Evolutionary conservation across 2,797 vertebrate genomes (phyloP), one percentile per base, ranked within the genome.

Genomic region (Crocidura indochinensis): DNA sequence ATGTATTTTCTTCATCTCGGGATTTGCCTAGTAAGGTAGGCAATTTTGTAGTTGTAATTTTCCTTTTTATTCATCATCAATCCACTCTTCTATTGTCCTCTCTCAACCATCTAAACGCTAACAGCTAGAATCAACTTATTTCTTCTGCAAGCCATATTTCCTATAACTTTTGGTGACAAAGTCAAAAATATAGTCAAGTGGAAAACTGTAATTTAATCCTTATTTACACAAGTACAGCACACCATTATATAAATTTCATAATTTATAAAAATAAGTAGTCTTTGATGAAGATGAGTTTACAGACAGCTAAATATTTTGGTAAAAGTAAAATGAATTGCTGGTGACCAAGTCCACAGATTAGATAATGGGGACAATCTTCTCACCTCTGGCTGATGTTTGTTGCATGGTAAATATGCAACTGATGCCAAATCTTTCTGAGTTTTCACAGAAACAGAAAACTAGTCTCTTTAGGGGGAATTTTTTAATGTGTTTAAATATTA

Each of bases 141-240:
- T 90, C 22, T 84, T 73, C 2, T 17, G 12, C 20, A 85, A 82
- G 22, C 77, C 19, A 6, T 71, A 49, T 56, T 85, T 88, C 79
- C 49, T 24, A 15, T 29, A 82, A 72, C 83, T 78, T 68, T 51
- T 60, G 47, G 19, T 14, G 62, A 77, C 17, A 88, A 60, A 72
- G 27, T 26, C 62, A 69, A 8, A 9, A 53, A 56, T 10, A 56
- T 12, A 90, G 38, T 38, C 17, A 22, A 64, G 46, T 10, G 69
- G 20, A 27, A 38, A 51, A 85, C 51, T 1, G 20, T 73, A 82
- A 87, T 1, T 5, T 65, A 47, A n/a, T 93, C 47, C 20, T 87
- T 65, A 26, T 38, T 20, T 26, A 62, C 10, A 29, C 17, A 53
- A 27, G 49, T 22, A 73, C 15, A 62, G 77, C 76, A 60, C 76